phyloP scores from a whole-genome alignment of 2,888 invertebrate species.

The Stenchaetothrips biformis region DNA sequence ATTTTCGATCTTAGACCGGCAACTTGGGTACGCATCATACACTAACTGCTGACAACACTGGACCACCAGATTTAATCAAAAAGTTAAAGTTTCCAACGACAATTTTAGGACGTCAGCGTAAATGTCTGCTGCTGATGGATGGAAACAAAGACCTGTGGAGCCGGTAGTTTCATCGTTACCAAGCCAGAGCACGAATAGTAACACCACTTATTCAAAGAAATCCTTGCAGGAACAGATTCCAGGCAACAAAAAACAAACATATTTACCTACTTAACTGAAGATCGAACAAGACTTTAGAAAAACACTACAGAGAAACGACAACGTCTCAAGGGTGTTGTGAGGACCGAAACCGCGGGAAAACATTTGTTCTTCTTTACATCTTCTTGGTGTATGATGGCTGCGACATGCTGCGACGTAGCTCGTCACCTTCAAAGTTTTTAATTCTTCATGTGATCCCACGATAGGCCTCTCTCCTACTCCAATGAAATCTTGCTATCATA shows the following conservation, averaged over 20 bases:
- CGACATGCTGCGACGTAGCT: no score
- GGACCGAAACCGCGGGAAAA: conserved; percentile 5
- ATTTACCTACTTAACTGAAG: background rate
- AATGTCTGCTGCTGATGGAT: background rate
- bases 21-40: background rate
- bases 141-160: conserved; percentile 21
- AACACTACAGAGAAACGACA: background rate
- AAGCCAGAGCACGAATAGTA: background rate
- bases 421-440: no score
- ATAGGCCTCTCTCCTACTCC: no score
- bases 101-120: background rate
- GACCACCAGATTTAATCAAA: background rate
- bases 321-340: background rate
- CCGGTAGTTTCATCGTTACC: background rate
- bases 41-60: background rate
- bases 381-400: background rate
- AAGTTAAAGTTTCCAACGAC: background rate
- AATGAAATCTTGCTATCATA: no score
- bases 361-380: background rate
- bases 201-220: background rate
- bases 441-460: no score
- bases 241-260: background rate
- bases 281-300: background rate
- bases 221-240: background rate
- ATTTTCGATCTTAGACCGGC: background rate